phyloP scores from a whole-genome alignment of 2,888 invertebrate genomes.

The Dimorphilus gyrociliatus region DNA sequence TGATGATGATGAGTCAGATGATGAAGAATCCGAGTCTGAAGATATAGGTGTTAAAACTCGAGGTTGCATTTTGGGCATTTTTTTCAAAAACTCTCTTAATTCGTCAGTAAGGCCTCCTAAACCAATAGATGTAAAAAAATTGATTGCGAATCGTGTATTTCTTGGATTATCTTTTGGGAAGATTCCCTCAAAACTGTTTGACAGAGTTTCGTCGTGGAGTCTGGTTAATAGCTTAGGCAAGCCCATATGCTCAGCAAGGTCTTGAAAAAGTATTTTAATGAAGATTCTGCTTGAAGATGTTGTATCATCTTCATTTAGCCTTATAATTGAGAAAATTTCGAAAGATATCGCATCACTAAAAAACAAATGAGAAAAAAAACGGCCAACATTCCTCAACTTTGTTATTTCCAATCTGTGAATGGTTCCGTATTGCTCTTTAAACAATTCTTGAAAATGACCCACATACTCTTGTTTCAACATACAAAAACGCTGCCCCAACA shows the following conservation, averaged over 20 bases:
- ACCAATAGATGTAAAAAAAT: slow-evolving; percentile 91
- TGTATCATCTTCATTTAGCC: slow-evolving; percentile 87
- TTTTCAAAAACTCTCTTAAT: slow-evolving; percentile 67
- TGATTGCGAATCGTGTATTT: slow-evolving; percentile 90
- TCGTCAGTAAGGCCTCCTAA: slow-evolving; percentile 91
- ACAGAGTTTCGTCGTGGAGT: slow-evolving; percentile 70
- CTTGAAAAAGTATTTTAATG: slow-evolving; percentile 85
- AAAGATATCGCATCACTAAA: slow-evolving; percentile 81
- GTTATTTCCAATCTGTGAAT: slow-evolving; percentile 82
- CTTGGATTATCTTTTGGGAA: slow-evolving; percentile 90
- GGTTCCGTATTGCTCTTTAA: slow-evolving; percentile 81
- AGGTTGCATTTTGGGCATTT: slow-evolving; percentile 43
- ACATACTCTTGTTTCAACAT: slow-evolving; percentile 80
- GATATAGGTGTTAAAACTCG: slow-evolving; percentile 1
- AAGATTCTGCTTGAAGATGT: slow-evolving; percentile 93
- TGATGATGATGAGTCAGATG: neutral
- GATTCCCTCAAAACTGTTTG: slow-evolving; percentile 68
- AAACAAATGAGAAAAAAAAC: slow-evolving; percentile 86
- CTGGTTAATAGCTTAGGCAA: slow-evolving; percentile 72
- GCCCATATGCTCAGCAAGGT: slow-evolving; percentile 89
- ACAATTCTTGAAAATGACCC: slow-evolving; percentile 80
- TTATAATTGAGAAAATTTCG: slow-evolving; percentile 65
- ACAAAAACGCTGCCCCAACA: slow-evolving; percentile 78
- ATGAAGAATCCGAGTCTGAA: slow-evolving; percentile 1
- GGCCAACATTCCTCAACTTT: slow-evolving; percentile 82